These are phyloP conservation scores for Raja brachyura DNA, from an alignment of 2,113 vertebrate genomes.

Conservation along the genomic window DNA sequence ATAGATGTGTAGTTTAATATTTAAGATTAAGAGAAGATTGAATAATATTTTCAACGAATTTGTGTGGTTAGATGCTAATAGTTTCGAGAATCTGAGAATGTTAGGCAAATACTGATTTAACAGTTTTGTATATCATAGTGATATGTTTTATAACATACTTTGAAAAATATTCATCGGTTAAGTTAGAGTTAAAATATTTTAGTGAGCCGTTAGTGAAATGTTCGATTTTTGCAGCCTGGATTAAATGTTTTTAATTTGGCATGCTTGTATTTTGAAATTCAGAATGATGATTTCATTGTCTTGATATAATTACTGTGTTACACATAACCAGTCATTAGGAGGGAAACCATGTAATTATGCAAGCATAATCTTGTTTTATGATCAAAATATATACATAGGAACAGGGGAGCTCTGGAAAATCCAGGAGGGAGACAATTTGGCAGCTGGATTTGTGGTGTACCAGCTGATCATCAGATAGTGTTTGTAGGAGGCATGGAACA, in stretches of 20 bases:
- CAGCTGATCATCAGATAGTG: not conserved
- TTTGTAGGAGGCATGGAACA: not conserved
- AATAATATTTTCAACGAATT: not conserved
- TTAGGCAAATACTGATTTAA: not conserved
- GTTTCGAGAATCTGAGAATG: not conserved
- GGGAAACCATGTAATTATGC: not conserved
- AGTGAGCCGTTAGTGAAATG: not conserved
- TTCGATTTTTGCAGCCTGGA: not conserved
- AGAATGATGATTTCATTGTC: not conserved
- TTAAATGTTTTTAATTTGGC: not conserved
- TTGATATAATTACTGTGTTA: not conserved
- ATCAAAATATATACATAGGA: not conserved
- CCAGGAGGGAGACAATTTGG: not conserved
- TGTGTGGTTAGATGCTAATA: not conserved
- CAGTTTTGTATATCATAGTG: not conserved
- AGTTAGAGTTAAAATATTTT: not conserved
- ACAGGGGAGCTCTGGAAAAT: not conserved
- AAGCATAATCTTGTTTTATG: not conserved
- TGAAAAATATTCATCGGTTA: not conserved
- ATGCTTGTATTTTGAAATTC: not conserved
- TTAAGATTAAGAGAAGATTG: not conserved
- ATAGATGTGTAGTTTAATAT: not conserved
- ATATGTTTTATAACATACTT: not conserved
- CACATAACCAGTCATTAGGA: not conserved
- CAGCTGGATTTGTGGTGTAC: not conserved